Percentiles rank a stretch among this genome's conserved stretches.
Conservation (phyloP, 2,797 vertebrate genomes). For the Hydrophis major region DNA sequence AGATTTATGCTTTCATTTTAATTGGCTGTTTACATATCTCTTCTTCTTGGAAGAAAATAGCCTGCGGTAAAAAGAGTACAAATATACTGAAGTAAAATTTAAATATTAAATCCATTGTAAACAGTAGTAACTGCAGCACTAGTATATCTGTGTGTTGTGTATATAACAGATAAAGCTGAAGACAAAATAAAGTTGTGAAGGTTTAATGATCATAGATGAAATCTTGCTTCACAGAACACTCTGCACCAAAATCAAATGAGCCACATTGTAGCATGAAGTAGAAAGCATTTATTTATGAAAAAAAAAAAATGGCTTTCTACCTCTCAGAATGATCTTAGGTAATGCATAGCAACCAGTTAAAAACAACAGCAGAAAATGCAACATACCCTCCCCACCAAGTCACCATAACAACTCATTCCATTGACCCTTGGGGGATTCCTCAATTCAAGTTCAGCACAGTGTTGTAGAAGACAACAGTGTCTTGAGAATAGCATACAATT, state of each 20-base stretch:
- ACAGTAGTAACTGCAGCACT: background rate
- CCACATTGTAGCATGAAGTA: background rate
- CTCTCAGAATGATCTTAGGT: background rate
- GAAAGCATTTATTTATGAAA: background rate
- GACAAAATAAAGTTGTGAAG: background rate
- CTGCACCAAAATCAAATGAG: background rate
- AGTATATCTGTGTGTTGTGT: background rate
- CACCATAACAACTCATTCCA: background rate
- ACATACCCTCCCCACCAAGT: background rate
- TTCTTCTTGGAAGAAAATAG: background rate
- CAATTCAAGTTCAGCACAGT: background rate
- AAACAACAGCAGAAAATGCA: background rate
- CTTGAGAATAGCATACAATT: background rate
- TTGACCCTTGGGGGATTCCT: background rate
- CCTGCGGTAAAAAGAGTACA: background rate
- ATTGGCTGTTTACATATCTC: background rate
- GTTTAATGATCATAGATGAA: background rate
- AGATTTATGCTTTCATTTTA: background rate
- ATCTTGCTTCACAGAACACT: background rate
- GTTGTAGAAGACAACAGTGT: background rate
- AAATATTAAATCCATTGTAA: background rate
- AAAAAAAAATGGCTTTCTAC: background rate
- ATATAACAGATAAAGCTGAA: background rate
- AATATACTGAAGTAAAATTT: slow-evolving; percentile 2
- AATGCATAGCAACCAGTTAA: background rate